A percentile compares a stretch with the other conserved stretches of the same genome.
Conservation (phyloP, 2,888 invertebrate genomes). For the Dynastes tityus region DNA sequence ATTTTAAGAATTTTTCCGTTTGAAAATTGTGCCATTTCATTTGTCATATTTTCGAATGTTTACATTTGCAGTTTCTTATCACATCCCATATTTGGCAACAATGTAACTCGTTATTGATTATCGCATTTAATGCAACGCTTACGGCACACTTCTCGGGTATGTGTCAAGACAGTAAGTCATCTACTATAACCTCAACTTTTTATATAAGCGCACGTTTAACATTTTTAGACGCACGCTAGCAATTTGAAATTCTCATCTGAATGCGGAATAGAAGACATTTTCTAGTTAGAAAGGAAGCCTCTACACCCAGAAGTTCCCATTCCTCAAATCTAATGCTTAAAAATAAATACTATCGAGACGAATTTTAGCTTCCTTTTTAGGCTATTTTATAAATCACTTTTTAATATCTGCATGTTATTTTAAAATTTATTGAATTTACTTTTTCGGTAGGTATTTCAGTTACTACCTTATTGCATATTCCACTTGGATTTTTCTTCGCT, state of each 20-base stretch:
- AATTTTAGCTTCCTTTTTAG: neutral
- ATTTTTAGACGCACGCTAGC: conserved; percentile 29
- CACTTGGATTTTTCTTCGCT: too few relatives aligned
- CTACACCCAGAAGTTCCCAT: too few relatives aligned
- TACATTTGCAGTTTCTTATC: conserved; percentile 8
- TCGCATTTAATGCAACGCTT: neutral
- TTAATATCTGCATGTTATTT: too few relatives aligned
- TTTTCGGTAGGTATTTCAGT: too few relatives aligned
- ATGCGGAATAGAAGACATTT: neutral
- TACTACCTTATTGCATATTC: too few relatives aligned
- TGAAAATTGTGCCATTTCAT: too few relatives aligned
- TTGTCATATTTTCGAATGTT: too few relatives aligned
- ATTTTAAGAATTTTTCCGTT: too few relatives aligned
- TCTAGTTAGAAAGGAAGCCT: too few relatives aligned
- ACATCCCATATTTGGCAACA: conserved; percentile 16
- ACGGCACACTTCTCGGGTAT: conserved; percentile 2
- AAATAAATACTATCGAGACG: neutral
- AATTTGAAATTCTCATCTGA: neutral
- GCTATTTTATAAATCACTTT: too few relatives aligned
- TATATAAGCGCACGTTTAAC: conserved; percentile 33
- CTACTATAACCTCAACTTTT: conserved; percentile 29
- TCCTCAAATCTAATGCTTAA: too few relatives aligned
- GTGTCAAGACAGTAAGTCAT: conserved; percentile 27
- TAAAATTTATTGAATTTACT: too few relatives aligned
- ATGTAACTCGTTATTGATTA: conserved; percentile 24